phyloP scores from a whole-genome alignment of 2,113 vertebrate genomes.

The Plectropomus leopardus region DNA sequence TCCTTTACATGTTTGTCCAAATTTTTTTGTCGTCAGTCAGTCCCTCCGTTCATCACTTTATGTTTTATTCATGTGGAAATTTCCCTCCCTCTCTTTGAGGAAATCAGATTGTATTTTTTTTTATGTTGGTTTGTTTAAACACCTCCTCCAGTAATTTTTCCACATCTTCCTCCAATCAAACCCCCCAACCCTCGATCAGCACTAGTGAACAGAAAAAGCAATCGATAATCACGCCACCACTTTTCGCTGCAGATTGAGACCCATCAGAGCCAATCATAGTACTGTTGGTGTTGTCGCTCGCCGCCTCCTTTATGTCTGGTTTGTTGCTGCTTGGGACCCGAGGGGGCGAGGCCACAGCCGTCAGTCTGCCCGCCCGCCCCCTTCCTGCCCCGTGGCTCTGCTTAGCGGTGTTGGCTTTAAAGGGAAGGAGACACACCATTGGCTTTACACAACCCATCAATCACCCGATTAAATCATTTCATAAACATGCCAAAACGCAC shows the following conservation, averaged over 20 bases:
- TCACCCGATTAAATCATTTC: conserved; percentile 33
- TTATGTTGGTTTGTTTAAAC: conserved; percentile 54
- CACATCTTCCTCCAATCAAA: conserved; percentile 68
- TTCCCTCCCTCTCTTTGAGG: conserved; percentile 36
- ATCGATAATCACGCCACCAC: conserved; percentile 77
- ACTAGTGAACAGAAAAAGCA: conserved; percentile 74
- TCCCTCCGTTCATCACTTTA: conserved; percentile 39
- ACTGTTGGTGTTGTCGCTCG: conserved; percentile 97
- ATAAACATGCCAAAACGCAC: conserved; percentile 13
- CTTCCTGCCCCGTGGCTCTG: conserved; percentile 61
- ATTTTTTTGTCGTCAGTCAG: conserved; percentile 51
- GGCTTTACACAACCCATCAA: conserved; percentile 66
- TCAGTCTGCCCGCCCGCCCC: conserved; percentile 38
- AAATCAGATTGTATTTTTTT: conserved; percentile 65
- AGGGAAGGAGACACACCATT: conserved; percentile 72
- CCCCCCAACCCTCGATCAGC: conserved; percentile 65
- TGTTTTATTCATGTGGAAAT: conserved; percentile 51
- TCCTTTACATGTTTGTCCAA: conserved; percentile 57
- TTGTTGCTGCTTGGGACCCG: conserved; percentile 78
- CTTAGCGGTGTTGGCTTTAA: conserved; percentile 79
- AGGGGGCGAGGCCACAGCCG: conserved; percentile 57
- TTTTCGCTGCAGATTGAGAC: conserved; percentile 72
- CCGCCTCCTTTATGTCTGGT: conserved; percentile 84
- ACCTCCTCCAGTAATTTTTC: conserved; percentile 47
- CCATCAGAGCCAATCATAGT: conserved; percentile 86